These are phyloP conservation scores for Syrista parreyssii DNA, from an alignment of 2,888 invertebrate genomes.

Conservation along the genomic window DNA sequence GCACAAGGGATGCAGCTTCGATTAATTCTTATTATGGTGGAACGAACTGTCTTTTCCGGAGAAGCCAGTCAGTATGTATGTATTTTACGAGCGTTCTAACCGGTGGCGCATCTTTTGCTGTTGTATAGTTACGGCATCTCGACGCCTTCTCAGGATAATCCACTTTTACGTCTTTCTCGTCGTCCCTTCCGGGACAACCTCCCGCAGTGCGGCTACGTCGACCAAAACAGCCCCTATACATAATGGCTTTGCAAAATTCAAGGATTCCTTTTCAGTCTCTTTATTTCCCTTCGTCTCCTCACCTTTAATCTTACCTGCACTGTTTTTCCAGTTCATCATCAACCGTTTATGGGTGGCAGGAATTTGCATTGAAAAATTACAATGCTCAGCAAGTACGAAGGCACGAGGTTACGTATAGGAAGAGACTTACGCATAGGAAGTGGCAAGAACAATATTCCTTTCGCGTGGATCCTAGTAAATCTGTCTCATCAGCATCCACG, in stretches of 20 bases:
- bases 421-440: no score
- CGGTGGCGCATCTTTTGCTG: neutral
- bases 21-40: neutral
- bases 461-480: no score
- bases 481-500: no score
- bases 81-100: neutral
- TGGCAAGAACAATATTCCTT: no score
- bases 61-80: conserved; percentile 7
- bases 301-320: conserved; percentile 1
- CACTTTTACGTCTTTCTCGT: conserved; percentile 11
- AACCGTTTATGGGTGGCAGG: conserved; percentile 1
- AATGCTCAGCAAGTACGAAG: no score
- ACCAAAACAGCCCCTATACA: conserved; percentile 4
- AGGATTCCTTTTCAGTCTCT: conserved; percentile 4
- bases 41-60: neutral
- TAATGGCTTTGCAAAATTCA: conserved; percentile 23
- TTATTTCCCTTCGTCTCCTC: conserved; percentile 27
- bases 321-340: conserved; percentile 34
- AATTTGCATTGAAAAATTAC: conserved; percentile 22
- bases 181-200: conserved; percentile 14
- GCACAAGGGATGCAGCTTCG: no score
- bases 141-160: conserved; percentile 11
- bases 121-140: neutral
- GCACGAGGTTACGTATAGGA: no score
- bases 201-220: conserved; percentile 8